Conservation (phyloP, 2,888 invertebrate genomes). For the Nephrotoma flavescens region DNA sequence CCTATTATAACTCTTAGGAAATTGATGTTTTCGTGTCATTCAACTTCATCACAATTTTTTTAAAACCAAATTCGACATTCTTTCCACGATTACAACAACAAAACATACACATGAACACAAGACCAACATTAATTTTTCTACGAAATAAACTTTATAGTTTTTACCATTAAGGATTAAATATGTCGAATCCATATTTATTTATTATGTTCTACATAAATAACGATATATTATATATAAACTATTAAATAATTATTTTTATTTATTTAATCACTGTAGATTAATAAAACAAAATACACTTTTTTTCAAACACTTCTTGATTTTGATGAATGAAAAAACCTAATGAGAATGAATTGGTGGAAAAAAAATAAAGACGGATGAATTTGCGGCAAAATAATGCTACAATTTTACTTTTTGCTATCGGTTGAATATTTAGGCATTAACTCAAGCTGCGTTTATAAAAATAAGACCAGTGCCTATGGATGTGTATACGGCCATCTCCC, state of each 20-base stretch:
- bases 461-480: too few relatives aligned
- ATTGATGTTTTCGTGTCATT: not conserved
- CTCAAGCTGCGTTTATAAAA: not conserved
- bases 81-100: not conserved
- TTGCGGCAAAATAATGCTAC: not conserved
- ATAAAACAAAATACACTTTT: not conserved
- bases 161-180: not conserved
- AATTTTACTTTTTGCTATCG: not conserved
- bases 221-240: not conserved
- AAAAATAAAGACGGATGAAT: not conserved
- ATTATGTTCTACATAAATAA: not conserved
- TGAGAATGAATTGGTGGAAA: not conserved
- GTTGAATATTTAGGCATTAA: not conserved
- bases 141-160: not conserved
- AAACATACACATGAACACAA: not conserved
- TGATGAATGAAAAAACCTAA: not conserved
- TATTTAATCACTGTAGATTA: not conserved
- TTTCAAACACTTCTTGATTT: not conserved
- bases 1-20: not conserved
- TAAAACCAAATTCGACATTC: not conserved
- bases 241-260: not conserved
- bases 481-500: too few relatives aligned
- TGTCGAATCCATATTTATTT: not conserved
- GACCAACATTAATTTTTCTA: not conserved
- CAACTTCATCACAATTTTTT: not conserved